Evolutionary conservation across 2,888 invertebrate species (phyloP).

Genomic region (Onchidella celtica): DNA sequence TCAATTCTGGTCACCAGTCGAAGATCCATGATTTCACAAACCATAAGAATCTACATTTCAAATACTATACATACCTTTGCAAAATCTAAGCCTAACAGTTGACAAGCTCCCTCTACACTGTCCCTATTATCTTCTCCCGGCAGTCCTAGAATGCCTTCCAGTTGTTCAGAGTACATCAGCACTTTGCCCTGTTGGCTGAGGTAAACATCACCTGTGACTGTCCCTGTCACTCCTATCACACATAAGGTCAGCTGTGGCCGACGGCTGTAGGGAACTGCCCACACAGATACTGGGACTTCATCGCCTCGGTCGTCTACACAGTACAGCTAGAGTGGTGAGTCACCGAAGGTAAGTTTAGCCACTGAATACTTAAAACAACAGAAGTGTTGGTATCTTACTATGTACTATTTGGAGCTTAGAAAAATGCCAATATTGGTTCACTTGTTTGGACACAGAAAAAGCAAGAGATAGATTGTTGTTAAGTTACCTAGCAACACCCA

Average conservation of each 20-base stretch:
- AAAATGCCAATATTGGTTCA: too few species aligned
- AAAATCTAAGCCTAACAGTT: slow-evolving; percentile 4
- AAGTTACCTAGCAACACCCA: too few species aligned
- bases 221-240: slow-evolving; percentile 9
- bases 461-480: too few species aligned
- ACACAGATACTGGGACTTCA: slow-evolving; percentile 26
- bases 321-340: slow-evolving; percentile 9
- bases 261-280: slow-evolving; percentile 34
- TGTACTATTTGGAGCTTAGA: too few species aligned
- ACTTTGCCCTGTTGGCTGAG: slow-evolving; percentile 1
- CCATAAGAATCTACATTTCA: background rate
- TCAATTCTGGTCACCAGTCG: too few species aligned
- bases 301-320: slow-evolving; percentile 34
- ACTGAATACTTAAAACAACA: background rate
- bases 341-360: too few species aligned
- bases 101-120: background rate
- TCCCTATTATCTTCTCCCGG: background rate
- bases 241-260: slow-evolving; percentile 30
- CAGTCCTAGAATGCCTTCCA: slow-evolving; percentile 29
- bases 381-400: too few species aligned
- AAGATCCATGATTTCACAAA: too few species aligned
- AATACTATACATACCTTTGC: background rate
- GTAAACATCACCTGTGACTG: background rate
- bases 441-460: too few species aligned
- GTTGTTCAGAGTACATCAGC: slow-evolving; percentile 10